Conservation (phyloP, 64 coral and sea anemone species). For the Astreopora myriophthalma region DNA sequence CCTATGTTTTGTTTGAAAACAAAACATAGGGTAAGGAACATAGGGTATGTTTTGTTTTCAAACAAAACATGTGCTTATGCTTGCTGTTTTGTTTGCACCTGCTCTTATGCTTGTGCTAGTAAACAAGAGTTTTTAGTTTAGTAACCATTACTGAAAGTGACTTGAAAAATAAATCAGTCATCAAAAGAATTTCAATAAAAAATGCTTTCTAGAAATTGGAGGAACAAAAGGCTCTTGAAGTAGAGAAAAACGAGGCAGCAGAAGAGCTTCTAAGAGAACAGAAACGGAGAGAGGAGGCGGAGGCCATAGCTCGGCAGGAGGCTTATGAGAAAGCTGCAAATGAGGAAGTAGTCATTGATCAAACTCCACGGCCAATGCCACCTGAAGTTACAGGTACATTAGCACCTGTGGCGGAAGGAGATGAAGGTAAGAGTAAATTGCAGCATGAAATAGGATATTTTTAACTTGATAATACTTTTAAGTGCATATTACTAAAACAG, state of each 20-base stretch:
- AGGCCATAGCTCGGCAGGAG: conserved; percentile 84
- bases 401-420: conserved; percentile 86
- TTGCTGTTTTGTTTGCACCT: too few species aligned
- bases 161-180: too few species aligned
- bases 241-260: conserved; percentile 70
- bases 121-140: too few species aligned
- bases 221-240: conserved; percentile 56
- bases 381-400: conserved; percentile 82
- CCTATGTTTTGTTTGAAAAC: too few species aligned
- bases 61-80: too few species aligned
- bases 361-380: conserved; percentile 84
- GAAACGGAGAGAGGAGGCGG: conserved; percentile 88
- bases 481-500: neutral
- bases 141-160: too few species aligned
- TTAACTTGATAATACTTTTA: neutral
- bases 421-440: conserved; percentile 57
- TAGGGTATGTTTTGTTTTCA: too few species aligned
- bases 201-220: conserved; percentile 81
- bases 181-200: too few species aligned
- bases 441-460: neutral
- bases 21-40: too few species aligned
- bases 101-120: too few species aligned
- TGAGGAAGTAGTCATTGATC: conserved; percentile 76
- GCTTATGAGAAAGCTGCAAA: conserved; percentile 80
- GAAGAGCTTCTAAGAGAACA: conserved; percentile 64